Evolutionary conservation across 1,140 invertebrate genomes (phyloP).

Genomic region (Berghia stephanieae): DNA sequence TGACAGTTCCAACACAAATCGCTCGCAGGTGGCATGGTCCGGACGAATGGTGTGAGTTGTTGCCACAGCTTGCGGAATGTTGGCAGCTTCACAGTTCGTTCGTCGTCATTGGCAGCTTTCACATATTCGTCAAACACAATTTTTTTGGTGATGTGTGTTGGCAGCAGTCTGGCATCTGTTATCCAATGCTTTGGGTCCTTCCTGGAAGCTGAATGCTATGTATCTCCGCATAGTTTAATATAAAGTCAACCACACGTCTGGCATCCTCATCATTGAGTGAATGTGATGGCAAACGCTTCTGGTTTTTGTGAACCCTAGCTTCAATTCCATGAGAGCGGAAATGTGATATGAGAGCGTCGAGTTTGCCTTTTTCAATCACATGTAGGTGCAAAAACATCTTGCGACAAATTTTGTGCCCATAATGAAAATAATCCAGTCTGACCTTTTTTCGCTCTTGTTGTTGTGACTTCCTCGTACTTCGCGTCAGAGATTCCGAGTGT

Average conservation of each 20-base stretch:
- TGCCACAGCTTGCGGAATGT: conserved; percentile 18
- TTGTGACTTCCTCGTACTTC: background rate
- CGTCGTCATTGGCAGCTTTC: background rate
- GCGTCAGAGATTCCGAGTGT: background rate
- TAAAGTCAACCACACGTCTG: conserved; percentile 6
- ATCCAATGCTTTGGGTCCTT: background rate
- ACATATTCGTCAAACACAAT: background rate
- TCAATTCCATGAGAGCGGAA: background rate
- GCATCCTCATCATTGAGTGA: background rate
- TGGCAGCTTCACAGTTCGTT: background rate
- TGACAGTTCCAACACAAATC: conserved; percentile 32
- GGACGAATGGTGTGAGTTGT: conserved; percentile 16
- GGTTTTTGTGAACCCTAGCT: background rate
- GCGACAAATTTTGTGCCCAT: background rate
- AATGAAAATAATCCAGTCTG: background rate
- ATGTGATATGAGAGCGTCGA: background rate
- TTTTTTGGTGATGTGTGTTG: conserved; percentile 1
- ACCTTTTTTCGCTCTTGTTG: background rate
- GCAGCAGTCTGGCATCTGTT: background rate
- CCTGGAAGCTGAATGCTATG: conserved; percentile 15
- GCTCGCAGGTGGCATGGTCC: background rate
- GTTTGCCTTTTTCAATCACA: background rate
- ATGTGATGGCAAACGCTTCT: background rate
- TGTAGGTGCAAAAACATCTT: background rate
- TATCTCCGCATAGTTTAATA: conserved; percentile 12